These are phyloP conservation scores for Neopelma chrysocephalum DNA, from an alignment of 2,797 vertebrate genomes.

Conservation along the genomic window DNA sequence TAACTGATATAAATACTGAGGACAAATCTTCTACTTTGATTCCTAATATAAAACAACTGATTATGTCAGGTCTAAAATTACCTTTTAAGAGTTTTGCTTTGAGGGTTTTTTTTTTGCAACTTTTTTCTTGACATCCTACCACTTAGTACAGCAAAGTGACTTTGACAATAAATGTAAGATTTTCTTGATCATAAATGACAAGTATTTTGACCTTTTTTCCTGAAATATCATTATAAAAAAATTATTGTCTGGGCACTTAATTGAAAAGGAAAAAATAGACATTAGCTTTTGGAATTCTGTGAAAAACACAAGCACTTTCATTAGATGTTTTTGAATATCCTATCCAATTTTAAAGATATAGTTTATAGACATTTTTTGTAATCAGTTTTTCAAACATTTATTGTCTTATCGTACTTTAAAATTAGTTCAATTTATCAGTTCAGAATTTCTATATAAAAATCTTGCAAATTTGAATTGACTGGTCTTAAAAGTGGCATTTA, in stretches of 20 bases:
- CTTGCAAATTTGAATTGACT: background rate
- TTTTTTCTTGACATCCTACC: background rate
- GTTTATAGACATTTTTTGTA: background rate
- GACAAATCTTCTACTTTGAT: background rate
- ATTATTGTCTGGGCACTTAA: background rate
- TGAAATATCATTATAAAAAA: background rate
- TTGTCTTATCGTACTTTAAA: background rate
- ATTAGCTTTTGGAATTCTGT: background rate
- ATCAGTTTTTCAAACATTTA: background rate
- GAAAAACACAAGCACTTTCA: background rate
- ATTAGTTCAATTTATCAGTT: background rate
- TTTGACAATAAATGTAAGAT: background rate
- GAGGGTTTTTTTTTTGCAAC: rapidly evolving
- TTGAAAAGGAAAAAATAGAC: background rate
- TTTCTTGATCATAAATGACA: background rate
- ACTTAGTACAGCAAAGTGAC: background rate
- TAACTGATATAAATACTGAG: background rate
- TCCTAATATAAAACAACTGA: background rate
- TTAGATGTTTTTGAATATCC: background rate
- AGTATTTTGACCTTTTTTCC: background rate
- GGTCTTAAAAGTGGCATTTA: background rate
- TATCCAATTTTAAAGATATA: background rate
- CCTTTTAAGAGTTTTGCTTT: background rate
- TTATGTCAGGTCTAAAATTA: background rate
- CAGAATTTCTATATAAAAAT: background rate